Evolutionary conservation across 2,113 vertebrate genomes (phyloP).

Genomic region (Holacanthus passer): DNA sequence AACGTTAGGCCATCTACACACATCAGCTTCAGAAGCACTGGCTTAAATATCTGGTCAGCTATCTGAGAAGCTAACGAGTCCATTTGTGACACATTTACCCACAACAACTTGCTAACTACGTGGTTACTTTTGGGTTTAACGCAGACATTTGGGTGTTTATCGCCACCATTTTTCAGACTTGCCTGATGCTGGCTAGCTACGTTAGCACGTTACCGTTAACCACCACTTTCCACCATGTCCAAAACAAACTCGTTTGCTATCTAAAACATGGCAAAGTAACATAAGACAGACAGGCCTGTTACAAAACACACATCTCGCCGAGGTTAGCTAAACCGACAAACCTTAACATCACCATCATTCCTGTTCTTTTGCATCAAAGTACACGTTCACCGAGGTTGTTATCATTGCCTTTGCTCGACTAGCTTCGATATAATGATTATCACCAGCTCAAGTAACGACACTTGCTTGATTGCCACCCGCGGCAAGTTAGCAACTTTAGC

Average conservation of each 20-base stretch:
- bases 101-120: background rate
- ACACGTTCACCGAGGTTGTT: background rate
- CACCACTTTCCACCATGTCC: conserved; percentile 32
- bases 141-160: background rate
- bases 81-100: background rate
- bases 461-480: conserved; percentile 39
- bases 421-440: conserved; percentile 32
- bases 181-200: background rate
- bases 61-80: background rate
- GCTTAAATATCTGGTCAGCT: background rate
- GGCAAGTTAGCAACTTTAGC: conserved; percentile 62
- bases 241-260: conserved; percentile 56
- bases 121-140: background rate
- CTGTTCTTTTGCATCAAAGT: background rate
- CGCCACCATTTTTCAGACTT: background rate
- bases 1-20: conserved; percentile 5
- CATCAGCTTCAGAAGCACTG: background rate
- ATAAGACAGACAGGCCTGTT: background rate
- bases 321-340: background rate
- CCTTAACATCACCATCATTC: background rate
- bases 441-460: conserved; percentile 30
- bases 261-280: background rate
- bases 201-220: conserved; percentile 46
- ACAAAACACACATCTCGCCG: background rate
- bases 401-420: background rate